These are phyloP conservation scores for Hycleus cichorii DNA, from an alignment of 1,140 invertebrate genomes.

Conservation along the genomic window DNA sequence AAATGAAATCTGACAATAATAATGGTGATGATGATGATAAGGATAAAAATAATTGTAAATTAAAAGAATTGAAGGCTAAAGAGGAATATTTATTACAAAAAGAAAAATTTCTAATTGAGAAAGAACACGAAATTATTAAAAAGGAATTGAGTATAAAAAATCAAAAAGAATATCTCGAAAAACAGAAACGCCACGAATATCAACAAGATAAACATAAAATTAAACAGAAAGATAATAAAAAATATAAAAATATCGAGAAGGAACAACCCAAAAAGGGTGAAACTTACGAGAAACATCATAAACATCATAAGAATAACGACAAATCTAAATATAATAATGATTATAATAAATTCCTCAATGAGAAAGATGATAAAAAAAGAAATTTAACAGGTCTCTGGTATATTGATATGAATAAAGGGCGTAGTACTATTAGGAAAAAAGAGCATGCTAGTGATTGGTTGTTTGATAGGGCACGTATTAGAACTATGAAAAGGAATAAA, in stretches of 20 bases:
- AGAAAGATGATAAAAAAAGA: too few species aligned
- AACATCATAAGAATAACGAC: slow-evolving; percentile 2
- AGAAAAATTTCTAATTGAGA: slow-evolving; percentile 11
- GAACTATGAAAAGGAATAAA: slow-evolving; percentile 16
- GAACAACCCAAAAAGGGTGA: slow-evolving; percentile 3
- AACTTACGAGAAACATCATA: slow-evolving; percentile 10
- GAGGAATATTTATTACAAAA: slow-evolving; percentile 14
- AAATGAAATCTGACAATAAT: not conserved
- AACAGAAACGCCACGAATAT: not conserved
- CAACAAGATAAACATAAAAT: not conserved
- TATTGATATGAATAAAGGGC: slow-evolving; percentile 15
- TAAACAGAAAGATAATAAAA: slow-evolving; percentile 7
- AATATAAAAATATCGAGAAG: slow-evolving; percentile 5
- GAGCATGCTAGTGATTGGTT: slow-evolving; percentile 2
- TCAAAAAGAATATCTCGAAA: not conserved
- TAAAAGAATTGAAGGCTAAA: slow-evolving; percentile 9
- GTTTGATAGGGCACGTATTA: too few species aligned
- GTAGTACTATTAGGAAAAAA: slow-evolving; percentile 18
- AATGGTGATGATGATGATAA: not conserved
- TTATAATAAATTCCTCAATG: too few species aligned
- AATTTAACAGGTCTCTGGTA: slow-evolving; percentile 22
- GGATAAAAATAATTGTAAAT: not conserved
- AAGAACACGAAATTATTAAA: slow-evolving; percentile 7
- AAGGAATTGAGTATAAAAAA: slow-evolving; percentile 2
- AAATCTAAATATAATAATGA: too few species aligned